Conservation (phyloP, 2,113 vertebrate species). For the Aplodontia rufa region DNA sequence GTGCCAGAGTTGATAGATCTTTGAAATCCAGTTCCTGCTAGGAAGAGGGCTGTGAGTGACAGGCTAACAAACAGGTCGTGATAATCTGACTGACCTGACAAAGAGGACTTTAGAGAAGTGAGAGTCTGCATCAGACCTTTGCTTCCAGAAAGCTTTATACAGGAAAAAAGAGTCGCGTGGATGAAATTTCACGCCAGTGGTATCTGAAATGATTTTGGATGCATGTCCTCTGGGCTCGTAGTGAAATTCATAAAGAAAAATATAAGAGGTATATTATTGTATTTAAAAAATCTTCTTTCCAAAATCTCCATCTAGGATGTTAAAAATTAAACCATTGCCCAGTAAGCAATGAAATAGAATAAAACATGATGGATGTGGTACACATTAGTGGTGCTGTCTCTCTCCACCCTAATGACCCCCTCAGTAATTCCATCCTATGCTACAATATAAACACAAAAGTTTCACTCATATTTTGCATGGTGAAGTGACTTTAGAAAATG, state of each 20-base stretch:
- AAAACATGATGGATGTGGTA: background rate
- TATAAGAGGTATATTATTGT: background rate
- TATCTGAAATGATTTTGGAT: background rate
- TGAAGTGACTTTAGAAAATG: background rate
- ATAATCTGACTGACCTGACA: background rate
- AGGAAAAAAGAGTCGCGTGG: background rate
- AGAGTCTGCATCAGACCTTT: background rate
- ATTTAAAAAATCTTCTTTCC: background rate
- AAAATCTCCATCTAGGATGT: background rate
- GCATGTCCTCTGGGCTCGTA: background rate
- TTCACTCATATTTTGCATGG: background rate
- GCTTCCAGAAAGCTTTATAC: background rate
- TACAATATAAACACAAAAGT: background rate
- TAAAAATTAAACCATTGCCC: background rate
- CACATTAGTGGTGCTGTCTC: rapidly evolving
- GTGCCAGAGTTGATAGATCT: background rate
- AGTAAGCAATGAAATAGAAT: background rate
- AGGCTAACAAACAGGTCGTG: rapidly evolving
- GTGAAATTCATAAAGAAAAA: background rate
- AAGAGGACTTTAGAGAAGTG: slow-evolving; percentile 27
- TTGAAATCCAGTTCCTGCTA: slow-evolving; percentile 27
- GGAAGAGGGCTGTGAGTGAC: background rate
- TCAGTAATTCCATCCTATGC: rapidly evolving
- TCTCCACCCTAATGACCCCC: rapidly evolving
- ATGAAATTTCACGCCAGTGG: background rate